phyloP scores from a whole-genome alignment of 2,888 invertebrate species.

The Scaptomyza parva region DNA sequence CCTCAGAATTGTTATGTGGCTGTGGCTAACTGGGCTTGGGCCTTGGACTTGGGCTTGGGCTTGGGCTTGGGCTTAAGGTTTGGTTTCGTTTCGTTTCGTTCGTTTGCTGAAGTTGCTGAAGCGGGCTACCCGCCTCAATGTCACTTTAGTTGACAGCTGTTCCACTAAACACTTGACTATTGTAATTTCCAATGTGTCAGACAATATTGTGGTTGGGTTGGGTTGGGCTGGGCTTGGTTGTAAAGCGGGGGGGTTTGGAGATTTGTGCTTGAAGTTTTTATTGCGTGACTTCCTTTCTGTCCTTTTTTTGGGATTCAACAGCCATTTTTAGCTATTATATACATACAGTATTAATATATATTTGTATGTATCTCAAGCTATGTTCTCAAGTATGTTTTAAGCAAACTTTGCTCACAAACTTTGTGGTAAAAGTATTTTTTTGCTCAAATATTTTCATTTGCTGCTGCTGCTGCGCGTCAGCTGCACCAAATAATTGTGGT shows the following conservation, averaged over 20 bases:
- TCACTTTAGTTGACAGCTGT: slow-evolving; percentile 58
- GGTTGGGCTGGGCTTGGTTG: too few species aligned
- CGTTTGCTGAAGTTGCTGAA: slow-evolving; percentile 11
- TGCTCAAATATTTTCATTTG: slow-evolving; percentile 75
- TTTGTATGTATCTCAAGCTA: slow-evolving; percentile 18
- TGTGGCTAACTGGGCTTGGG: slow-evolving; percentile 2
- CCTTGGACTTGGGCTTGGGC: slow-evolving; percentile 8
- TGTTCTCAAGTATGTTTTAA: slow-evolving; percentile 64
- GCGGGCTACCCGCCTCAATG: slow-evolving; percentile 55
- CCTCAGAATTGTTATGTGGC: slow-evolving; percentile 4
- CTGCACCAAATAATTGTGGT: slow-evolving; percentile 73
- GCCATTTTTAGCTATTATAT: slow-evolving; percentile 42
- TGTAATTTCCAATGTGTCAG: slow-evolving; percentile 57
- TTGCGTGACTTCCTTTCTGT: slow-evolving; percentile 71
- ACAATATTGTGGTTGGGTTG: neutral
- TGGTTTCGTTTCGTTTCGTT: too few species aligned
- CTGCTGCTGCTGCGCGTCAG: slow-evolving; percentile 64
- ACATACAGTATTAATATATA: slow-evolving; percentile 23
- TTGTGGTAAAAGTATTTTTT: slow-evolving; percentile 73
- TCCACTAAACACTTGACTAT: slow-evolving; percentile 56
- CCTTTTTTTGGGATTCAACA: slow-evolving; percentile 46
- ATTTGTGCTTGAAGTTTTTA: slow-evolving; percentile 55
- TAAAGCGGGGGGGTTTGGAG: too few species aligned
- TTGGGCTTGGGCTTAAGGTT: slow-evolving; percentile 6
- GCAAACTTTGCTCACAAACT: slow-evolving; percentile 69